A percentile compares a stretch with the other conserved stretches of the same genome.
phyloP scores from a whole-genome alignment of 1,140 invertebrate genomes.

The Drosophila jambulina region DNA sequence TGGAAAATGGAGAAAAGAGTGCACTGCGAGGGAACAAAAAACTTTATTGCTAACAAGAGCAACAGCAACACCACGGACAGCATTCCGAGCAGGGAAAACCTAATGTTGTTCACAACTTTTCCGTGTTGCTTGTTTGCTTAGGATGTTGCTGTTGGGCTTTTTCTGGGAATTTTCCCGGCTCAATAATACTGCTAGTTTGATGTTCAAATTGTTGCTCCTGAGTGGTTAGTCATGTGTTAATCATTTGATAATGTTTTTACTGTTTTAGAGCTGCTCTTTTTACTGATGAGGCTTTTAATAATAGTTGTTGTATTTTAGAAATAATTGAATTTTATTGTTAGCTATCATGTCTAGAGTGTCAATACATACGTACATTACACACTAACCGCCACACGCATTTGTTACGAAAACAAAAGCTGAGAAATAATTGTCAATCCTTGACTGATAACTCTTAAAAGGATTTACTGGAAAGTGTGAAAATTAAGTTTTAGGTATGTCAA shows the following conservation, averaged over 20 bases:
- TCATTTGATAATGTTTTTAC: background rate
- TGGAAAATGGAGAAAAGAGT: constrained; percentile 25
- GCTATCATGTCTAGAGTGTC: too few relatives aligned
- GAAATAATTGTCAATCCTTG: too few relatives aligned
- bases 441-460: too few relatives aligned
- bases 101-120: constrained; percentile 60
- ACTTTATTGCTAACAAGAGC: constrained; percentile 39
- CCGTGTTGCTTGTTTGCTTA: constrained; percentile 67
- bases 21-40: constrained; percentile 25
- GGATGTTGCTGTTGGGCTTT: constrained; percentile 30
- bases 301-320: too few relatives aligned
- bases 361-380: too few relatives aligned
- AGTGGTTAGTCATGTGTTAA: background rate
- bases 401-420: too few relatives aligned
- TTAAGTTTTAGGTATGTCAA: too few relatives aligned
- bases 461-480: too few relatives aligned
- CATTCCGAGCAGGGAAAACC: constrained; percentile 14
- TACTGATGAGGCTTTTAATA: background rate
- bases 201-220: background rate
- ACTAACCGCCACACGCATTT: too few relatives aligned
- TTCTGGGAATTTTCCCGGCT: constrained; percentile 1
- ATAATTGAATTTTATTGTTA: too few relatives aligned
- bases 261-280: background rate
- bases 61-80: constrained; percentile 2
- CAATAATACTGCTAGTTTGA: background rate